A percentile compares a stretch with the other conserved stretches of the same genome.
phyloP scores from a whole-genome alignment of 1,140 invertebrate species.

The Magallana angulata region DNA sequence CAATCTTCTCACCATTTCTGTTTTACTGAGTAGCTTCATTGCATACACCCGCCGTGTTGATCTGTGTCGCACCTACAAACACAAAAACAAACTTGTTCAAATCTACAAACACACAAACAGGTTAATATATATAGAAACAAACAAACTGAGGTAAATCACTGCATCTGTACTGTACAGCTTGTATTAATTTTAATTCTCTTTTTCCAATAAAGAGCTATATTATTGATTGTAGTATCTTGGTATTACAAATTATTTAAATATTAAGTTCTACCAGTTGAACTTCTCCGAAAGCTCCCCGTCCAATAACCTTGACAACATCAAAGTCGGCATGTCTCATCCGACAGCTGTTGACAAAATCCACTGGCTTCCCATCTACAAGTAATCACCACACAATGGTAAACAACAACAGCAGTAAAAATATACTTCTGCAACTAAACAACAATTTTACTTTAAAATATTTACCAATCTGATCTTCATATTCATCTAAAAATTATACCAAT shows the following conservation, averaged over 20 bases:
- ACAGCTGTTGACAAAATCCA: slow-evolving; percentile 90
- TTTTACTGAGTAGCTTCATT: slow-evolving; percentile 99
- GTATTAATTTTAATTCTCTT: too few relatives aligned
- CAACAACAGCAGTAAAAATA: too few relatives aligned
- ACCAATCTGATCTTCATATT: too few relatives aligned
- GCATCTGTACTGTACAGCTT: too few relatives aligned
- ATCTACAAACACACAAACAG: slow-evolving; percentile 80
- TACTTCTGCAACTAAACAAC: too few relatives aligned
- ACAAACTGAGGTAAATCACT: too few relatives aligned
- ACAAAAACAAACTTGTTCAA: slow-evolving; percentile 85
- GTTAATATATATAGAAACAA: not conserved
- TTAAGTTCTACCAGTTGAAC: slow-evolving; percentile 90
- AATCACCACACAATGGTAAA: not conserved
- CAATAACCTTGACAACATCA: slow-evolving; percentile 97
- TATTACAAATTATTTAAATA: not conserved
- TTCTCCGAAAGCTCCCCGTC: slow-evolving; percentile 98
- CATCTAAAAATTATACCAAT: too few relatives aligned
- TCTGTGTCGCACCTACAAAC: slow-evolving; percentile 89
- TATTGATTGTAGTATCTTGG: not conserved
- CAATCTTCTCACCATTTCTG: slow-evolving; percentile 90
- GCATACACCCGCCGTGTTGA: slow-evolving; percentile 95
- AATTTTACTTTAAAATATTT: too few relatives aligned
- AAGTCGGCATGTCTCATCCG: slow-evolving; percentile 98
- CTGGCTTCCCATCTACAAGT: slow-evolving; percentile 90
- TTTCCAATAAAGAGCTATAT: too few relatives aligned